Evolutionary conservation across 2,113 vertebrate species (phyloP).

Genomic region (Pholis gunnellus): DNA sequence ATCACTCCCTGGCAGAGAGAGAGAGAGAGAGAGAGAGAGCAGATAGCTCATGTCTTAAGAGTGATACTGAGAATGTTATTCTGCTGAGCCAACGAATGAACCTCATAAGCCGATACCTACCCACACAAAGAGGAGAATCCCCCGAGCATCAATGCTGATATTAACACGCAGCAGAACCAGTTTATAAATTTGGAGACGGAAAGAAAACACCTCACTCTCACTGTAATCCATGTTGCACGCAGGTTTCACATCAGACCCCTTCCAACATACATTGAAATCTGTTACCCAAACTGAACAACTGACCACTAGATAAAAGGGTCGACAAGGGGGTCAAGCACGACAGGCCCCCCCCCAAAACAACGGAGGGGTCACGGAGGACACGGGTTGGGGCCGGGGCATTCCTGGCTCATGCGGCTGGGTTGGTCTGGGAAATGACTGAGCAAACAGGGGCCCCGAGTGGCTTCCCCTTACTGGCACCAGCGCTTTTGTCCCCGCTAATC

Average conservation of each 20-base stretch:
- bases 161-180: conserved; percentile 1
- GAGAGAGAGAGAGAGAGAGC: conserved; percentile 22
- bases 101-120: conserved; percentile 27
- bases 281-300: conserved; percentile 8
- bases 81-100: conserved; percentile 38
- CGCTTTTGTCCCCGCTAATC: conserved; percentile 81
- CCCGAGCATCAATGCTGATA: conserved; percentile 16
- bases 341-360: conserved; percentile 18
- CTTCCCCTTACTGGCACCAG: conserved; percentile 82
- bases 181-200: not conserved
- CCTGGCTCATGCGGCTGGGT: conserved; percentile 67
- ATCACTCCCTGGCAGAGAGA: conserved; percentile 47
- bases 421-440: conserved; percentile 80
- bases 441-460: conserved; percentile 77
- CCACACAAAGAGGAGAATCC: conserved; percentile 31
- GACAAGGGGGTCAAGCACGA: conserved; percentile 43
- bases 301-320: conserved; percentile 21
- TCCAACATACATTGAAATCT: conserved; percentile 7
- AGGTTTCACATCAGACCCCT: not conserved
- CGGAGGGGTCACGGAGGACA: conserved; percentile 71
- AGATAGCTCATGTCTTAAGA: conserved; percentile 45
- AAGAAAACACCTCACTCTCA: conserved; percentile 4
- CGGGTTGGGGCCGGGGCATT: conserved; percentile 62
- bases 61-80: conserved; percentile 46
- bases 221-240: not conserved